Base-by-base conservation (phyloP, 2,888 invertebrate genomes). In the Ormia ochracea region DNA sequence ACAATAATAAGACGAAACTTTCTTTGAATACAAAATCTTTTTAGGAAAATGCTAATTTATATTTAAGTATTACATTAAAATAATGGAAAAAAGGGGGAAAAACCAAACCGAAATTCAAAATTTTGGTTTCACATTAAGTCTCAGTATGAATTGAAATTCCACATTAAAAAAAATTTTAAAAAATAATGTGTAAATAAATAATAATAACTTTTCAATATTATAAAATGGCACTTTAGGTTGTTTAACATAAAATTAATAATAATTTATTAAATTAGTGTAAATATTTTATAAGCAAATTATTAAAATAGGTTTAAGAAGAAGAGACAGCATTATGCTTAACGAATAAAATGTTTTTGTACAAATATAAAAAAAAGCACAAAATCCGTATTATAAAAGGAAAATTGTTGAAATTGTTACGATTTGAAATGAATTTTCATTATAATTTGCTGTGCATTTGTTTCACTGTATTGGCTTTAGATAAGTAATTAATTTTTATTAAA, bases 1-100 rank as follows among this genome's bases (percentile, higher is more conserved):
- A 3, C n/a, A 23, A 21, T 17, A 52, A 38, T 5, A 72, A 17
- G 14, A 10, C 14, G 4, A 38, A 66, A 50, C 0, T 58, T 36
- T 87, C 85, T 86, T 87, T 87, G 87, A 87, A 87, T 87, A 86
- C 86, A 58, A 52, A 72, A 79, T 75, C 63, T 43, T 28, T 7
- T 58, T 3, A 3, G 17, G 6, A 17, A 5, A 41, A 41, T 59
- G 33, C 41, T 48, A 33, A 28, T n/a, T 10, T 31, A 17, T 19
- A 7, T 14, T 52, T 43, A 41, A 26, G 4, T 26, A 21, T 31
- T 33, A 41, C n/a, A 6, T 28, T 36, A 21, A n/a, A 61, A 36
- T 52, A 61, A 5, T 23, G 9, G 19, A 61, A 41, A 52, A 61
- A 17, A 50, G 23, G 12, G 1, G 48, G 41, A 14, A 26, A 41